Conservation (phyloP, 2,888 invertebrate genomes). For the Xanthorhoe designata region DNA sequence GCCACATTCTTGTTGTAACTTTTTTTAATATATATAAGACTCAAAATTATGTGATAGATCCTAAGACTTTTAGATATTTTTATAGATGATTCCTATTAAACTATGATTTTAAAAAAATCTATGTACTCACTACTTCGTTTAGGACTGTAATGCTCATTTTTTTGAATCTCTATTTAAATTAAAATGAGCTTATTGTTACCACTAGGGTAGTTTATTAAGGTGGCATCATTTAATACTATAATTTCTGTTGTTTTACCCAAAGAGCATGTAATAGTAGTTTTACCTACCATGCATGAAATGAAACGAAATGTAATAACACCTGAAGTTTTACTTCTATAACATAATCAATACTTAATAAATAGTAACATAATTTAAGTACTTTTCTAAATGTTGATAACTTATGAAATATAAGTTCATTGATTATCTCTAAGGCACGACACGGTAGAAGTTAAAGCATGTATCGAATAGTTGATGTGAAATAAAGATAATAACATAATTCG, state of each 20-base stretch:
- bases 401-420: conserved; percentile 7
- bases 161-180: conserved; percentile 25
- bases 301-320: conserved; percentile 15
- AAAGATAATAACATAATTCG: conserved; percentile 13
- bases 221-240: not conserved
- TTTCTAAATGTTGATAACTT: conserved; percentile 2
- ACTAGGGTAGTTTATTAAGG: conserved; percentile 19
- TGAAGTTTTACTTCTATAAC: conserved; percentile 19
- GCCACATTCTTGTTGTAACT: conserved; percentile 4
- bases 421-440: conserved; percentile 1
- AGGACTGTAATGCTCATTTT: conserved; percentile 25
- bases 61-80: conserved; percentile 28
- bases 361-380: not conserved
- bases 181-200: conserved; percentile 34
- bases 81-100: conserved; percentile 17
- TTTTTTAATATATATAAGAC: conserved; percentile 13
- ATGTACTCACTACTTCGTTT: conserved; percentile 14
- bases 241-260: not conserved
- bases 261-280: too few relatives aligned
- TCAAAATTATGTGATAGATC: conserved; percentile 27
- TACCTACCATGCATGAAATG: conserved; percentile 39
- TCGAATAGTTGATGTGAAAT: conserved; percentile 15
- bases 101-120: conserved; percentile 17
- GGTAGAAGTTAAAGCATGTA: not conserved
- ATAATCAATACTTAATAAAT: conserved; percentile 13